Evolutionary conservation across 2,888 invertebrate genomes (phyloP).

Genomic region (Eristalis tenax): DNA sequence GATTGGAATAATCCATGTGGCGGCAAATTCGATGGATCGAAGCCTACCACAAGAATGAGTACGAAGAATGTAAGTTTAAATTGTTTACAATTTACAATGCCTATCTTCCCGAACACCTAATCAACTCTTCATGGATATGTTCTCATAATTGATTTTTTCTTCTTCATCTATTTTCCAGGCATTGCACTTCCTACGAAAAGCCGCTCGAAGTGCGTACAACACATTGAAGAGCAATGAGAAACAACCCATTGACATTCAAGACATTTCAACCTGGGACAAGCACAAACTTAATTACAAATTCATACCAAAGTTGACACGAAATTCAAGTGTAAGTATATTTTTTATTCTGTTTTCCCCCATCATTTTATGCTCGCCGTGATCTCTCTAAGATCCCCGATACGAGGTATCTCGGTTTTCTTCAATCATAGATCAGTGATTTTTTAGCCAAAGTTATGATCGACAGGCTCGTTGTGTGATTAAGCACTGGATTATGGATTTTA

Average conservation of each 20-base stretch:
- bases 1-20: constrained; percentile 79
- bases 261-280: constrained; percentile 74
- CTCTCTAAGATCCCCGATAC: neutral
- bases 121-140: neutral
- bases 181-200: constrained; percentile 27
- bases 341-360: neutral
- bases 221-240: constrained; percentile 48
- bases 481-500: no score
- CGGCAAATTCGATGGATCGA: constrained; percentile 69
- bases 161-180: constrained; percentile 38
- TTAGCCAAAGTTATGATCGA: neutral
- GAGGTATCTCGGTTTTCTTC: neutral
- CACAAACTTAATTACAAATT: constrained; percentile 76
- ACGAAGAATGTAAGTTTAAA: constrained; percentile 37
- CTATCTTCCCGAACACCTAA: neutral
- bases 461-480: neutral
- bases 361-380: neutral
- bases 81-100: neutral
- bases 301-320: constrained; percentile 75
- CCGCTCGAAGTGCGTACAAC: constrained; percentile 6
- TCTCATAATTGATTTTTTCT: neutral
- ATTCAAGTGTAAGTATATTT: constrained; percentile 75
- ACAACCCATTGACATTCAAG: constrained; percentile 72
- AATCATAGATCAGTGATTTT: neutral
- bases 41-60: neutral